Conservation (phyloP, 2,113 vertebrate genomes). For the Elanus axillaris region DNA sequence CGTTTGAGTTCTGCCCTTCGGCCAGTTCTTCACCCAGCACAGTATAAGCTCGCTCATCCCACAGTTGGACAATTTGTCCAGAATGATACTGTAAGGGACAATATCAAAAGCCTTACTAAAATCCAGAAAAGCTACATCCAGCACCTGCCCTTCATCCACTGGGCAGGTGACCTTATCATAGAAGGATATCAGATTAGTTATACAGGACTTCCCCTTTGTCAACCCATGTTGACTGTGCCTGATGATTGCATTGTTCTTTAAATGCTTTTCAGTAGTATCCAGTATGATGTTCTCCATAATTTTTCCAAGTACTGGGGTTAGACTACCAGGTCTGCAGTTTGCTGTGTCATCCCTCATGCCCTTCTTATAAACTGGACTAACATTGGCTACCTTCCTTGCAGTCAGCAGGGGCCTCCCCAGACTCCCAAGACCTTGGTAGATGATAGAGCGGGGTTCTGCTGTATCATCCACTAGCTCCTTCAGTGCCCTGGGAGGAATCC, state of each 20-base stretch:
- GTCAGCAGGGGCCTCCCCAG: neutral
- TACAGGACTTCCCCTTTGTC: neutral
- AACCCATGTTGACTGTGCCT: neutral
- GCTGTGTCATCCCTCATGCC: neutral
- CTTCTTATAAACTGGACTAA: neutral
- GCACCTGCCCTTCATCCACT: neutral
- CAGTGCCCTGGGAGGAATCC: neutral
- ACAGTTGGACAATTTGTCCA: neutral
- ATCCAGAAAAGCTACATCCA: neutral
- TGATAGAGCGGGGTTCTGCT: neutral
- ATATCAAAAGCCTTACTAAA: neutral
- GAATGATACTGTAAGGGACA: neutral
- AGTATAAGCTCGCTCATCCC: neutral
- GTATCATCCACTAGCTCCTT: neutral
- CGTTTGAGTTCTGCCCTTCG: neutral
- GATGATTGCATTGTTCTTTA: neutral
- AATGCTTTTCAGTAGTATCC: neutral
- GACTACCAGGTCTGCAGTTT: neutral
- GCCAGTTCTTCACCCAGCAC: neutral
- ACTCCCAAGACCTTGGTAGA: neutral
- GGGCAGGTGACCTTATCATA: too few species aligned
- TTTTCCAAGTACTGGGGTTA: neutral
- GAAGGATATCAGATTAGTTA: neutral
- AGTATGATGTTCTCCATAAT: neutral
- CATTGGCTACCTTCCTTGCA: neutral